Conservation (phyloP, 2,888 invertebrate genomes). For the Cosmopolites sordidus region DNA sequence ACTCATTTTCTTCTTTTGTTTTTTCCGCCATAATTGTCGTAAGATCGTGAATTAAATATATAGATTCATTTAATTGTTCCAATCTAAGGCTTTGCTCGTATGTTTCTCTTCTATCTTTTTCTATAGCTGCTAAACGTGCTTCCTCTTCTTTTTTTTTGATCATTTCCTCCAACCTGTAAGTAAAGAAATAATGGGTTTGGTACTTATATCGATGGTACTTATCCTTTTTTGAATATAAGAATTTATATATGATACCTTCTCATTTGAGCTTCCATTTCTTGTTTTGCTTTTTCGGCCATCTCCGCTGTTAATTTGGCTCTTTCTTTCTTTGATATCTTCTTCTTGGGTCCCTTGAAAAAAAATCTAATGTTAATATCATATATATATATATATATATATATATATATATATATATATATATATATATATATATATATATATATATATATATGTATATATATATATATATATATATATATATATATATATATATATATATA, state of each 20-base stretch:
- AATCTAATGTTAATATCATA: no score
- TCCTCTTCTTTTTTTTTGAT: conserved; percentile 35
- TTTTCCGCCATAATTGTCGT: conserved; percentile 21
- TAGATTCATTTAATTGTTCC: conserved; percentile 37
- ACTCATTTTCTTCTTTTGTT: conserved; percentile 26
- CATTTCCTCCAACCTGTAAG: conserved; percentile 28
- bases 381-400: no score
- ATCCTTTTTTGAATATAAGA: neutral
- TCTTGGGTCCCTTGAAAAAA: conserved; percentile 25
- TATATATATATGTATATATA: no score
- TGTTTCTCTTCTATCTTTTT: conserved; percentile 43
- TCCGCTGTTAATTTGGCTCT: conserved; percentile 39
- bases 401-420: no score
- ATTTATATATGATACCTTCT: conserved; percentile 12
- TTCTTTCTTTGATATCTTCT: conserved; percentile 34
- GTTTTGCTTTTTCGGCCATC: conserved; percentile 30
- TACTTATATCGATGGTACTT: no score
- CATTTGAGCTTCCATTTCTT: conserved; percentile 33
- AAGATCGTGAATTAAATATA: conserved; percentile 20
- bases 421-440: no score
- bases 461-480: no score
- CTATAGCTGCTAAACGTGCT: conserved; percentile 37
- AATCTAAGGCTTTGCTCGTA: conserved; percentile 37
- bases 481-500: no score
- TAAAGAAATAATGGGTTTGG: no score